Base-by-base conservation (phyloP, 2,113 vertebrate species). In the Cervus canadensis region DNA sequence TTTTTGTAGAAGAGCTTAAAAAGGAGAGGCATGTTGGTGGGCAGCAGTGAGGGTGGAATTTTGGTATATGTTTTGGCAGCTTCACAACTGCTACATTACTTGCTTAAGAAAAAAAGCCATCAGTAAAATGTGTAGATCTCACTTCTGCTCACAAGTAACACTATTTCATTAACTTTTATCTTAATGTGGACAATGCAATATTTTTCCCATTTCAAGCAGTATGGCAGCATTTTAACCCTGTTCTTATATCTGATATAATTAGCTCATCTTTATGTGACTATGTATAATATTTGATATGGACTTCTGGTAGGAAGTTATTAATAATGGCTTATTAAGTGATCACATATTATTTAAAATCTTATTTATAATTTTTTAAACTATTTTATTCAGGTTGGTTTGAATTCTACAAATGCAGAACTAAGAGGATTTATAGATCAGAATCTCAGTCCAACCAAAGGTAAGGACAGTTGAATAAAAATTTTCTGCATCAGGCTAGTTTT, bases 341-440 rank as follows among this genome's bases (percentile, higher is more conserved):
- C 8, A 54, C 15, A 8, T 91, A 94, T 54, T 95, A 62, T 16
- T 54, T 94, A 87, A 91, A 62, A 87, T 89, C 45, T 4, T 60
- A 14, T 92, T 97, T 93, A 96, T 93, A 97, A 96, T 92, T 97
- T 97, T 98, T 97, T 79, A 97, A 98, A 98, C 97, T 98, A 62
- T 98, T 98, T 98, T 98, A 57, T 98, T 98, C 97, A 99, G 99
- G 98, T 98, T 98, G 98, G 98, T 98, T 98, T 99, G 98, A 98
- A 98, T 97, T 98, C 98, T 78, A 98, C 98, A 98, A 98, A 98
- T 98, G 97, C 98, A 98, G 99, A 99, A 98, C 97, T 99, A 98
- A 99, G 98, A 97, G 99, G 98, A 98, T 99, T 99, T 98, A 98
- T 98, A 98, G 98, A 99, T 98, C 99, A 99, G 96, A 99, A 99